Evolutionary conservation across 2,113 vertebrate species (phyloP).

Genomic region (Oceanites oceanicus): DNA sequence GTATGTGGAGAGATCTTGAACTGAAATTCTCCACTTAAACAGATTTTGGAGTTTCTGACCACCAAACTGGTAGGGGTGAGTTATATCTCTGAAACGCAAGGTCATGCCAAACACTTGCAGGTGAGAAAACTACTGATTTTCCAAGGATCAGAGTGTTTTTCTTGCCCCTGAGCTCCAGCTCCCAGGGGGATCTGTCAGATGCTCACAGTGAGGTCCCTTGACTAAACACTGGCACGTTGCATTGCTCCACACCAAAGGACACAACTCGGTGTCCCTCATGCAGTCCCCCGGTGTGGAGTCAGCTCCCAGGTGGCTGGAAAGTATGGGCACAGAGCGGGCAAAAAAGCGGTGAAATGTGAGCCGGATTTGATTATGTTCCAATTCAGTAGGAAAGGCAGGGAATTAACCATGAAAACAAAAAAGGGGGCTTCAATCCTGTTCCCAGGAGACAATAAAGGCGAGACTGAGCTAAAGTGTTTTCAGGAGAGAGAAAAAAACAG

Average conservation of each 20-base stretch:
- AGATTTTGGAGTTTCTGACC: not conserved
- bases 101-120: not conserved
- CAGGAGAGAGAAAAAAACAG: not conserved
- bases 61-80: not conserved
- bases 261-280: fast-evolving
- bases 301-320: not conserved
- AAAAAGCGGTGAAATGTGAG: not conserved
- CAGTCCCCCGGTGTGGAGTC: not conserved
- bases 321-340: not conserved
- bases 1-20: not conserved
- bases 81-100: not conserved
- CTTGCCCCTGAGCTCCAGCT: not conserved
- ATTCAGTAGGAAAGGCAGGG: not conserved
- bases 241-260: not conserved
- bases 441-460: not conserved
- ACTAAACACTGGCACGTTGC: fast-evolving
- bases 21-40: not conserved
- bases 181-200: not conserved
- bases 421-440: fast-evolving
- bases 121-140: not conserved
- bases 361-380: not conserved
- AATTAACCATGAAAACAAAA: not conserved
- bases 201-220: not conserved
- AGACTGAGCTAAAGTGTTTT: not conserved
- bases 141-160: not conserved